phyloP scores from a whole-genome alignment of 2,888 invertebrate genomes.

The Pheosia gnoma region DNA sequence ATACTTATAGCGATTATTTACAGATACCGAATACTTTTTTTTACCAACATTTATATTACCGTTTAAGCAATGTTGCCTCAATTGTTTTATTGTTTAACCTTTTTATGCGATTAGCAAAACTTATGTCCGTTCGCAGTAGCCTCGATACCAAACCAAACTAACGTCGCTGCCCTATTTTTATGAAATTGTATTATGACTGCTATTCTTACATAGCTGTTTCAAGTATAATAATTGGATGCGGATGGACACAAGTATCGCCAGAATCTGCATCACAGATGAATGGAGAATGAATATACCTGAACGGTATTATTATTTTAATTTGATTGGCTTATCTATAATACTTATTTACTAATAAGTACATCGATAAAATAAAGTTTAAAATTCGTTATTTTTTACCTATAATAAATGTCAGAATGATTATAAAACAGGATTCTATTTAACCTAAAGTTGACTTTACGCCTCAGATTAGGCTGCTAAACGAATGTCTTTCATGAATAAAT shows the following conservation, averaged over 20 bases:
- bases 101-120: conserved; percentile 4
- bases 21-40: conserved; percentile 60
- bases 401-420: conserved; percentile 32
- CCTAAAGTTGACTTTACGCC: background rate
- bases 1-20: conserved; percentile 76
- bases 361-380: conserved; percentile 56
- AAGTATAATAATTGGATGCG: background rate
- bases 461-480: background rate
- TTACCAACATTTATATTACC: conserved; percentile 38
- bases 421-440: background rate
- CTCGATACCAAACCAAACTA: background rate
- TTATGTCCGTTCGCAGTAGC: background rate
- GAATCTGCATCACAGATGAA: background rate
- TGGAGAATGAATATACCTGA: conserved; percentile 15
- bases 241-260: background rate
- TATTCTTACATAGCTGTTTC: too few species aligned
- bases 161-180: too few species aligned
- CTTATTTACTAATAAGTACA: conserved; percentile 43
- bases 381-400: conserved; percentile 63
- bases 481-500: too few species aligned
- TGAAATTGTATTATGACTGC: too few species aligned
- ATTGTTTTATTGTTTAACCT: conserved; percentile 21
- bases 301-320: conserved; percentile 16
- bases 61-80: conserved; percentile 54
- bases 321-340: conserved; percentile 30